These are phyloP conservation scores for Paracyclopina nana DNA, from an alignment of 1,140 invertebrate genomes.

Conservation along the genomic window DNA sequence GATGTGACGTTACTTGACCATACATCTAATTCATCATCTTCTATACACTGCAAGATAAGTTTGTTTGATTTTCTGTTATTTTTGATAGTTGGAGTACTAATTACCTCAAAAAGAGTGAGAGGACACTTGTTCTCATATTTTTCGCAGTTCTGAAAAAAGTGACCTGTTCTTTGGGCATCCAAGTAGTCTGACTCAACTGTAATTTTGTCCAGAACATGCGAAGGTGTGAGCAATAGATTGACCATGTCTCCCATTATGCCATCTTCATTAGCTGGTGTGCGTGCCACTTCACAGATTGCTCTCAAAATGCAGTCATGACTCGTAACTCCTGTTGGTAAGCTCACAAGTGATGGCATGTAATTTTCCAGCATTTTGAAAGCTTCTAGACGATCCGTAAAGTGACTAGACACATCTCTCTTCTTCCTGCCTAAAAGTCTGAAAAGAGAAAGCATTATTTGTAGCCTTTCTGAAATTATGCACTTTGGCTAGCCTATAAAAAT, in stretches of 20 bases:
- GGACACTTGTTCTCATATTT: slow-evolving; percentile 1
- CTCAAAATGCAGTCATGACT: neutral
- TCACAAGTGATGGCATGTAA: too few relatives aligned
- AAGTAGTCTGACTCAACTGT: neutral
- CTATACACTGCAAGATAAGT: too few relatives aligned
- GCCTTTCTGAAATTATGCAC: too few relatives aligned
- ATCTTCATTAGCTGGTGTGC: neutral
- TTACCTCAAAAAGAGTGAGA: neutral
- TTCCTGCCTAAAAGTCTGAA: too few relatives aligned
- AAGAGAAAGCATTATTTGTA: too few relatives aligned
- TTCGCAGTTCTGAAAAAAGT: neutral
- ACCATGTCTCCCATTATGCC: neutral
- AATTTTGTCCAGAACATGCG: neutral
- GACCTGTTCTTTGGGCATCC: neutral
- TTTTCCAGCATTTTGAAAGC: too few relatives aligned
- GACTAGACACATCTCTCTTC: too few relatives aligned
- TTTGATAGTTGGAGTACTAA: neutral
- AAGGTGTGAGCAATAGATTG: neutral
- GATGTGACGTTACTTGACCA: too few relatives aligned
- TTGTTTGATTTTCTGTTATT: too few relatives aligned
- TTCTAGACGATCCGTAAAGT: too few relatives aligned
- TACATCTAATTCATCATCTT: too few relatives aligned
- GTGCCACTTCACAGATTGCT: neutral
- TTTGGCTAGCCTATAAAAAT: too few relatives aligned
- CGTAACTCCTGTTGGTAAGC: neutral